Evolutionary conservation across 1,140 invertebrate genomes (phyloP).

Genomic region (Lordiphosa clarofinis): DNA sequence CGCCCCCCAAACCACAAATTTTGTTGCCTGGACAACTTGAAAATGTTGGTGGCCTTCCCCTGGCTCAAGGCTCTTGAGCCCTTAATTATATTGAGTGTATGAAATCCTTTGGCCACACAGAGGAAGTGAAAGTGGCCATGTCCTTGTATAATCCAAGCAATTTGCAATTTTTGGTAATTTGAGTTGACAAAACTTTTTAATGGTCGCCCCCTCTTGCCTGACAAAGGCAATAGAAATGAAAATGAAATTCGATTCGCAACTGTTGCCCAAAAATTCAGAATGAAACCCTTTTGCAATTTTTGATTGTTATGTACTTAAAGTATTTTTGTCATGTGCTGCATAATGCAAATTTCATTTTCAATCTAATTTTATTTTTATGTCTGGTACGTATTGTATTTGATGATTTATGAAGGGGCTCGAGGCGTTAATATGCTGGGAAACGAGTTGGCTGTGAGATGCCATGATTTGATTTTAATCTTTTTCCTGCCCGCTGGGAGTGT

Average conservation of each 20-base stretch:
- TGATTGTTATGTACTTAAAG: constrained; percentile 69
- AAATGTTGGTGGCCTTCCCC: constrained; percentile 38
- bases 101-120: constrained; percentile 77
- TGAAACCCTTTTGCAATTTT: constrained; percentile 29
- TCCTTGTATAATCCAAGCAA: constrained; percentile 73
- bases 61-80: constrained; percentile 60
- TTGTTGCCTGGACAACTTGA: constrained; percentile 60
- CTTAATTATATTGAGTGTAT: constrained; percentile 79
- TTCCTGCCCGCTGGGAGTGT: constrained; percentile 25
- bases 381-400: constrained; percentile 30
- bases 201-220: constrained; percentile 13
- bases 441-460: constrained; percentile 21
- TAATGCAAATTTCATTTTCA: constrained; percentile 59
- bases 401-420: constrained; percentile 64
- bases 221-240: constrained; percentile 22
- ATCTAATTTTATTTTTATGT: constrained; percentile 49
- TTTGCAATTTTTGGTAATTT: constrained; percentile 79
- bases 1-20: constrained; percentile 1
- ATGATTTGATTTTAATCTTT: constrained; percentile 68
- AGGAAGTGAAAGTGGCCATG: constrained; percentile 68
- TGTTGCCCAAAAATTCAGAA: constrained; percentile 39
- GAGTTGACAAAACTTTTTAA: constrained; percentile 78
- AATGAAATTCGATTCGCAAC: constrained; percentile 63
- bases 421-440: constrained; percentile 61
- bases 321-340: constrained; percentile 30